phyloP scores from a whole-genome alignment of 2,797 vertebrate genomes.

The Poeciliopsis infans region DNA sequence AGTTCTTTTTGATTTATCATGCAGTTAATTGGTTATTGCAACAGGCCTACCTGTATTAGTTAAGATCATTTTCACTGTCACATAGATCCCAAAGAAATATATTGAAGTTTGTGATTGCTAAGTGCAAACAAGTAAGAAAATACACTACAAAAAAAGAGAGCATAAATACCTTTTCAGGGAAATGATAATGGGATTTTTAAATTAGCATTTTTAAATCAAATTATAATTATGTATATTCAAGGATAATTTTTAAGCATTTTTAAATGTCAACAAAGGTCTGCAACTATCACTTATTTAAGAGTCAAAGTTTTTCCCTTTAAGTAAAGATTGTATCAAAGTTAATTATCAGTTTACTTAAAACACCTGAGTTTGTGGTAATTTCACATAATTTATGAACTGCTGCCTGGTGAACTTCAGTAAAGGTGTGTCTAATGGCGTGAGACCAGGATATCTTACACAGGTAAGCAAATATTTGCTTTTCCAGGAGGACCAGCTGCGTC shows the following conservation, averaged over 20 bases:
- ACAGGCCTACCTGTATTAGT: not conserved
- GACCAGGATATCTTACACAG: conserved; percentile 63
- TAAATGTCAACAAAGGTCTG: not conserved
- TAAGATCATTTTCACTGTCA: not conserved
- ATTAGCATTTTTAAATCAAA: not conserved
- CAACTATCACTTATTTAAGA: not conserved
- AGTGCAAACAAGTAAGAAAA: not conserved
- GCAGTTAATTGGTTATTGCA: too few species aligned
- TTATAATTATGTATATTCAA: not conserved
- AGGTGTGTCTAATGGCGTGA: conserved; percentile 47
- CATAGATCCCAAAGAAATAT: not conserved
- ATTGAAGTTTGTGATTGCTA: not conserved
- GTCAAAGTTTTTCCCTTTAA: not conserved
- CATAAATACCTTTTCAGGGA: not conserved
- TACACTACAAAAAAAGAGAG: not conserved
- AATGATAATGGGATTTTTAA: not conserved
- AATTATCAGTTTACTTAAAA: not conserved
- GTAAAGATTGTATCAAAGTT: not conserved
- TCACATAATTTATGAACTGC: not conserved
- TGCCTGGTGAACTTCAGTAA: conserved; percentile 35
- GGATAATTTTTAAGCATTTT: not conserved
- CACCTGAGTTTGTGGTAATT: not conserved
- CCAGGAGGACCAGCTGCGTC: conserved; percentile 51
- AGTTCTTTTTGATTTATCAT: too few species aligned
- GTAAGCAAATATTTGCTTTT: conserved; percentile 79